Conservation (phyloP, 35 echinoderm and acorn worm species). For the Ophioderma brevispina region DNA sequence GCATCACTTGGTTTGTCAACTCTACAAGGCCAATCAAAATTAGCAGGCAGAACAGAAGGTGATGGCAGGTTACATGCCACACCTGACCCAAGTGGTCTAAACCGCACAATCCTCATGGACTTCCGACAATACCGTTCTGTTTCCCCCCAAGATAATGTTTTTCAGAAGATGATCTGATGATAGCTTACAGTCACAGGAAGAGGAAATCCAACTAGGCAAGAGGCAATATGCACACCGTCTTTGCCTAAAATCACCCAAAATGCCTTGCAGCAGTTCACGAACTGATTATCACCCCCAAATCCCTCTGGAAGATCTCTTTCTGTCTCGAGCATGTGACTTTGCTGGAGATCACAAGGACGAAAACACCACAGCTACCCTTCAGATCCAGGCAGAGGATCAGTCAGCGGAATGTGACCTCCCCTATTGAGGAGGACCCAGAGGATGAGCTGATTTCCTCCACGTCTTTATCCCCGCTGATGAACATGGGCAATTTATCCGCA, state of each 20-base stretch:
- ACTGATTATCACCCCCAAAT: not conserved
- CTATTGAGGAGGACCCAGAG: not conserved
- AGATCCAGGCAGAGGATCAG: constrained; percentile 30
- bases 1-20: not conserved
- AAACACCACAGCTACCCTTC: constrained; percentile 65
- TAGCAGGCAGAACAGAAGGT: not conserved
- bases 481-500: not conserved
- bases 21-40: not conserved
- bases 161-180: not conserved
- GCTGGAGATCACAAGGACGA: constrained; percentile 62
- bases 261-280: too few relatives aligned
- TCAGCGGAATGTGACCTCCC: not conserved
- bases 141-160: not conserved
- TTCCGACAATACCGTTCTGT: not conserved
- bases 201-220: too few relatives aligned
- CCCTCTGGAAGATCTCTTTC: constrained; percentile 13
- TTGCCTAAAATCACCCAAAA: too few relatives aligned
- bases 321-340: constrained; percentile 71
- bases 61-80: not conserved
- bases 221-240: too few relatives aligned
- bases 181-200: too few relatives aligned
- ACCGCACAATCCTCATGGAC: not conserved
- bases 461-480: not conserved
- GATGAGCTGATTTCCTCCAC: not conserved
- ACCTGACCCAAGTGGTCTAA: not conserved